Percentiles rank a stretch among this genome's conserved stretches.
These are phyloP conservation scores for Kradibia gibbosae DNA, from an alignment of 1,140 invertebrate species.

Conservation along the genomic window DNA sequence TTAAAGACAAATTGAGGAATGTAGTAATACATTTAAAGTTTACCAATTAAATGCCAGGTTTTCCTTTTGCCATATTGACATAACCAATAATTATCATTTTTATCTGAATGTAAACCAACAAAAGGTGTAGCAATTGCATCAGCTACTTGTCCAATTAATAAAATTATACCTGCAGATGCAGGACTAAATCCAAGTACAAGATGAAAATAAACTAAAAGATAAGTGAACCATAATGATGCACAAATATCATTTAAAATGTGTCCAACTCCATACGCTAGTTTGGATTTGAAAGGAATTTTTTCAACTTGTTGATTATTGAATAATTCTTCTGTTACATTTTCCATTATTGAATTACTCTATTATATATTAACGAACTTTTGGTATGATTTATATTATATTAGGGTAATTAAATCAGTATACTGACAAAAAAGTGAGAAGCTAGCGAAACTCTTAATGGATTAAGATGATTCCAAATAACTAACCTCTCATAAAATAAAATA, in stretches of 20 bases:
- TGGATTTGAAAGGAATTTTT: slow-evolving; percentile 51
- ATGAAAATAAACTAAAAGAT: slow-evolving; percentile 94
- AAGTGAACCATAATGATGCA: slow-evolving; percentile 98
- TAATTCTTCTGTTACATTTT: slow-evolving; percentile 77
- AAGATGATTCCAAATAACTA: neutral
- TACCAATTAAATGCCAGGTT: slow-evolving; percentile 93
- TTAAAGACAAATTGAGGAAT: neutral
- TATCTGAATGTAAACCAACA: slow-evolving; percentile 90
- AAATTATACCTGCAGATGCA: slow-evolving; percentile 82
- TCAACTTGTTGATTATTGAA: slow-evolving; percentile 13
- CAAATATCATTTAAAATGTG: slow-evolving; percentile 96
- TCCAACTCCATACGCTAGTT: slow-evolving; percentile 66
- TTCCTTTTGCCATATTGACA: slow-evolving; percentile 88
- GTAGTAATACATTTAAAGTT: slow-evolving; percentile 52
- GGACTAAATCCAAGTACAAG: slow-evolving; percentile 86
- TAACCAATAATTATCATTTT: slow-evolving; percentile 77
- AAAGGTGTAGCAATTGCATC: slow-evolving; percentile 93
- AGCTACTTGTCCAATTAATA: slow-evolving; percentile 90
- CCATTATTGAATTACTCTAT: slow-evolving; percentile 17
- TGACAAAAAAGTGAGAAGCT: neutral
- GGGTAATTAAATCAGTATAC: neutral
- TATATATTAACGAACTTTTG: neutral
- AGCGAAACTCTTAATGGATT: neutral
- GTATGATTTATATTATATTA: neutral
- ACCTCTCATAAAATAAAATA: neutral